A percentile compares a stretch with the other conserved stretches of the same genome.
Conservation (phyloP, 1,140 invertebrate genomes). For the Melipona quadrifasciata region DNA sequence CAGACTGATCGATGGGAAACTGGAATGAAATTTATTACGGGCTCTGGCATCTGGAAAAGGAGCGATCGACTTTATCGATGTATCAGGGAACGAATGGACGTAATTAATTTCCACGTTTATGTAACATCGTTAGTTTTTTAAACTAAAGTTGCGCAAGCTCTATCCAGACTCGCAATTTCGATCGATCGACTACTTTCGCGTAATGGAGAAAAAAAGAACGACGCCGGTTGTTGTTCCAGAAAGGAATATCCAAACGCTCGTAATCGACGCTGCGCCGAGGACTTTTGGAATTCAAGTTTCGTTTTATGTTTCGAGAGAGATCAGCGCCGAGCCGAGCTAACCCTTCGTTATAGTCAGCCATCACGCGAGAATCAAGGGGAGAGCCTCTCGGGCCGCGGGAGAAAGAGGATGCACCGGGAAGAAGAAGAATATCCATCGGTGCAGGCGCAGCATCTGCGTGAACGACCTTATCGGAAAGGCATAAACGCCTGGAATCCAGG, state of each 20-base stretch:
- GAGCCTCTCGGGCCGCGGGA: neutral
- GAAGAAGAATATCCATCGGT: slow-evolving; percentile 73
- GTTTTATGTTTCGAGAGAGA: slow-evolving; percentile 3
- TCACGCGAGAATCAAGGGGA: slow-evolving; percentile 19
- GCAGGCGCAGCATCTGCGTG: slow-evolving; percentile 72
- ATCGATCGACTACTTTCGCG: neutral
- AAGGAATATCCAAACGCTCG: neutral
- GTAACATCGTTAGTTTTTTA: neutral
- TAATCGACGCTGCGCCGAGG: neutral
- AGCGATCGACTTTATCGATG: neutral
- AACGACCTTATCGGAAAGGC: slow-evolving; percentile 82
- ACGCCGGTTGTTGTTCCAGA: neutral
- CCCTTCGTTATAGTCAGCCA: slow-evolving; percentile 47
- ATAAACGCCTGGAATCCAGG: slow-evolving; percentile 80
- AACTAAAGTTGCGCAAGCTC: neutral
- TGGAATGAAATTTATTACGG: slow-evolving; percentile 37
- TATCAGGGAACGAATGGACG: neutral
- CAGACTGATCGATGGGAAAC: slow-evolving; percentile 42
- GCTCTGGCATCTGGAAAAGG: neutral
- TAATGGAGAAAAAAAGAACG: neutral
- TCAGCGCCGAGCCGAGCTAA: neutral
- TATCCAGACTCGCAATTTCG: too few species aligned
- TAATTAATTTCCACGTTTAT: neutral
- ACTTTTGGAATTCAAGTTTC: neutral
- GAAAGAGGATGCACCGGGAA: slow-evolving; percentile 24